Percentiles rank a stretch among this genome's conserved stretches.
Conservation (phyloP, 1,140 invertebrate genomes). For the Atta texana region DNA sequence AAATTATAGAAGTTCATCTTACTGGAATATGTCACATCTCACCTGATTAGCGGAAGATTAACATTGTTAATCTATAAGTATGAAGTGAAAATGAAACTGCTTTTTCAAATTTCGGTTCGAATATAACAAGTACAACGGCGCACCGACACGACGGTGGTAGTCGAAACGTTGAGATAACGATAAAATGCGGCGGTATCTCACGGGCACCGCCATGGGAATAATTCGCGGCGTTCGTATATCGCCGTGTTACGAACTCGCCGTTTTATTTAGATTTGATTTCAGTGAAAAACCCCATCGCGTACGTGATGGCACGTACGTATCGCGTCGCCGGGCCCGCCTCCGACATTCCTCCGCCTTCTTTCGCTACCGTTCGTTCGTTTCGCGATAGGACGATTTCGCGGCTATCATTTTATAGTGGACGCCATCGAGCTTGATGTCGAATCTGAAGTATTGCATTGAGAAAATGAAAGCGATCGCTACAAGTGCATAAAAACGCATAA, state of each 20-base stretch:
- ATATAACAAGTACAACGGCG: constrained; percentile 9
- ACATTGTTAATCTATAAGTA: background rate
- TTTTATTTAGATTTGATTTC: constrained; percentile 82
- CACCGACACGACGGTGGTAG: constrained; percentile 11
- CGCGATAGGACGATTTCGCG: constrained; percentile 26
- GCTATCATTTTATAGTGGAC: constrained; percentile 15
- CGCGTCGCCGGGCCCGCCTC: constrained; percentile 50
- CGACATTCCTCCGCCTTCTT: constrained; percentile 49
- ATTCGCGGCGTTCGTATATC: constrained; percentile 64
- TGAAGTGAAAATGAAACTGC: background rate
- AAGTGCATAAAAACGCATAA: background rate
- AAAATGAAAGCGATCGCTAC: background rate
- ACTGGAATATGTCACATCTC: too few relatives aligned
- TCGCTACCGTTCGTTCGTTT: background rate
- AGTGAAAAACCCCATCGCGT: constrained; percentile 78
- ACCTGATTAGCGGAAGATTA: too few relatives aligned
- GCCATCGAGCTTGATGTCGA: background rate
- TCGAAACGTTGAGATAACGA: constrained; percentile 48
- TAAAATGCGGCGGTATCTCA: constrained; percentile 65
- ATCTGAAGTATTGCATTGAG: background rate
- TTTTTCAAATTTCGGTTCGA: background rate
- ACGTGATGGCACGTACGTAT: constrained; percentile 82
- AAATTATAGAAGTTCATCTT: too few relatives aligned
- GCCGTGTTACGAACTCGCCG: constrained; percentile 60
- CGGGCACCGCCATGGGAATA: constrained; percentile 73